Base-by-base conservation (phyloP, 2,797 vertebrate genomes). In the Crossoptilon crossoptilon region DNA sequence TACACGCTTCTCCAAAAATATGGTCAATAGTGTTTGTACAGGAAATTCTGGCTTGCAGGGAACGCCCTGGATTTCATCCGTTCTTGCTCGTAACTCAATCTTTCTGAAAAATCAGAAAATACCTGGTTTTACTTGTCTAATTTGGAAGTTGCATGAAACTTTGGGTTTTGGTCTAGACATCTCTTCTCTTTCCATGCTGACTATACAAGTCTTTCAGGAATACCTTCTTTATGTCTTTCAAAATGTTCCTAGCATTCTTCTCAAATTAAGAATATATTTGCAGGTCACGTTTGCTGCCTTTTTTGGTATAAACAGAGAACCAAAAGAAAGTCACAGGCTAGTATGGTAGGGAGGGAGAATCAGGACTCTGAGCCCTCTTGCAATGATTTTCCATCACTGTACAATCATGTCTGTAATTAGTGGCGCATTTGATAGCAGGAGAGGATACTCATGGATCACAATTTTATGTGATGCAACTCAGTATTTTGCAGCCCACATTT, bases 1-100 rank as follows among this genome's bases (percentile, higher is more conserved):
- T 60, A 39, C 84, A 79, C 72, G 64, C 29, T 64, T 78, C 91
- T 91, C 79, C 85, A 91, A 94, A 95, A 95, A 90, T 72, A 93
- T 3, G 72, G 91, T 29, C 88, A 58, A 69, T 64, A 24, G 51
- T 94, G 86, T 94, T 95, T 95, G 93, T 60, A 90, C 88, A 93
- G 93, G 93, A 93, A 95, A 94, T 87, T 87, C 79, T 93, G 86
- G 59, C 79, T 91, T 84, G 75, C 59, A 87, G 91, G 91, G 68
- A 93, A 93, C 72, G 27, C 86, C 94, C 91, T 91, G 72, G 86
- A 44, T 87, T 87, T 84, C 75, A 89, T 81, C 93, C n/a, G 12
- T 75, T 67, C 79, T 41, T 87, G 71, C 86, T 55, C 33, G 41
- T 87, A 93, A 90, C 55, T 78, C 91, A 72, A 91, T 35, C 93